These are phyloP conservation scores for Spheniscus mendiculus DNA, from an alignment of 2,113 vertebrate species.

Conservation along the genomic window DNA sequence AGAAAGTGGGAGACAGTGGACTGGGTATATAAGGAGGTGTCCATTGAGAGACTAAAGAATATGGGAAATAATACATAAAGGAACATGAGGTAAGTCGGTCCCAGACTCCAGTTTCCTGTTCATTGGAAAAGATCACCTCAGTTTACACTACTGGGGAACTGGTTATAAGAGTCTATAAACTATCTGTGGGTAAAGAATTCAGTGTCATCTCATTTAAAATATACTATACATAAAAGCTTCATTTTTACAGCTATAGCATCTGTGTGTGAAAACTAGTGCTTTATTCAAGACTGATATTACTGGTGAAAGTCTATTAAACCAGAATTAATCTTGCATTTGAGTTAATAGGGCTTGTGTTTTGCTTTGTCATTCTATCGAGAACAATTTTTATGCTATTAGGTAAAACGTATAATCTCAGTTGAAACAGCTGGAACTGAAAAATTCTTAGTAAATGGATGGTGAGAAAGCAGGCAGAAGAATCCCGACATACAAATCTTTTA, in stretches of 20 bases:
- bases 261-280: background rate
- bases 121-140: background rate
- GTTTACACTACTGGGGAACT: background rate
- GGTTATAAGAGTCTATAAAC: background rate
- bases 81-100: background rate
- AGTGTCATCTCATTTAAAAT: background rate
- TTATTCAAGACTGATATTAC: background rate
- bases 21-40: background rate
- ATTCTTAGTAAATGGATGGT: background rate
- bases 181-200: background rate
- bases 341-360: background rate
- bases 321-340: background rate
- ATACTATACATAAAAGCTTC: background rate
- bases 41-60: background rate
- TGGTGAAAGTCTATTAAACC: background rate
- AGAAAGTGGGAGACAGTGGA: background rate
- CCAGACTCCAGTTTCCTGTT: background rate
- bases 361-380: background rate
- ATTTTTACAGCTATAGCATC: background rate
- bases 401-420: background rate
- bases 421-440: background rate
- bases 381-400: background rate
- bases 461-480: background rate
- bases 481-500: background rate
- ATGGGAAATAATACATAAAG: background rate